Conservation (phyloP, 2,113 vertebrate genomes). For the Scatophagus argus region DNA sequence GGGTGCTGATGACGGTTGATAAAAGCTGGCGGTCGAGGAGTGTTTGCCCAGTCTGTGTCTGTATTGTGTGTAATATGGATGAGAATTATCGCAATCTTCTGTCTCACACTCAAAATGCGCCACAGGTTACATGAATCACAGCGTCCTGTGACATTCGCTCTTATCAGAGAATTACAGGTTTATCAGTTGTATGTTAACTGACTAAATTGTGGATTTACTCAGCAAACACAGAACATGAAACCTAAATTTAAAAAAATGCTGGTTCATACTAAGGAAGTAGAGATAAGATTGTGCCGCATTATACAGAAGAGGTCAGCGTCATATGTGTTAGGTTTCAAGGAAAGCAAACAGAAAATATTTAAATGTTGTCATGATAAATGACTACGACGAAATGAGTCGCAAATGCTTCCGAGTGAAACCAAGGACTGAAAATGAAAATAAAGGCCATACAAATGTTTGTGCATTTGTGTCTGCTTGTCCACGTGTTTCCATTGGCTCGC, state of each 20-base stretch:
- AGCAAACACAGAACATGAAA: background rate
- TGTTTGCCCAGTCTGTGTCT: slow-evolving; percentile 15
- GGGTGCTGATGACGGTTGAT: slow-evolving; percentile 6
- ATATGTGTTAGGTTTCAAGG: background rate
- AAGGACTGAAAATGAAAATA: slow-evolving; percentile 15
- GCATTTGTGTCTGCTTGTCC: background rate
- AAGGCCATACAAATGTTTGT: background rate
- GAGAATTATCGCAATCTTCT: slow-evolving; percentile 20
- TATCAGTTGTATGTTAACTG: background rate
- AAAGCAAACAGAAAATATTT: slow-evolving; percentile 6
- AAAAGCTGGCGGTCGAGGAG: slow-evolving; percentile 19
- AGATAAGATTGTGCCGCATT: background rate
- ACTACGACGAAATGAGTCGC: background rate
- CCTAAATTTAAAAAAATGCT: background rate
- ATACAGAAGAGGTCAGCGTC: slow-evolving; percentile 19
- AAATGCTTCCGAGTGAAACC: slow-evolving; percentile 14
- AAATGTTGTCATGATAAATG: background rate
- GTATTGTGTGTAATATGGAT: background rate
- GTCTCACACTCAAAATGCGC: slow-evolving; percentile 5
- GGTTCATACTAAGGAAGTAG: background rate
- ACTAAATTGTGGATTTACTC: background rate
- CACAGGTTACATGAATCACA: background rate
- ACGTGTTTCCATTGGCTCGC: background rate
- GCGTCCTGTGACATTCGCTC: background rate
- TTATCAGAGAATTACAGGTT: slow-evolving; percentile 23